phyloP scores from a whole-genome alignment of 2,888 invertebrate species.

The Hesperia comma region DNA sequence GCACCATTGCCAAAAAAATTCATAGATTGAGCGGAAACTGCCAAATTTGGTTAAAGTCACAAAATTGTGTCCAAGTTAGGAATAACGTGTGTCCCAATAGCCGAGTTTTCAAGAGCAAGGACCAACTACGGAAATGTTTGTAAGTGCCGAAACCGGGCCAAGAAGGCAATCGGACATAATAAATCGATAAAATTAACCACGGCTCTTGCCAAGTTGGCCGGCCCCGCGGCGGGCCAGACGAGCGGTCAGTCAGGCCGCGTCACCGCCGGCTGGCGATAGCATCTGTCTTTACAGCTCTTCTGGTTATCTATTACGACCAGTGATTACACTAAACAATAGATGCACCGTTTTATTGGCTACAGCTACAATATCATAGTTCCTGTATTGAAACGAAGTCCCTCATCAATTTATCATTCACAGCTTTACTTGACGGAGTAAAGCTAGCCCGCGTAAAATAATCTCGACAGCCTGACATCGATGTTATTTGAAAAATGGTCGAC shows the following conservation, averaged over 20 bases:
- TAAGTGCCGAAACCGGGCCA: constrained; percentile 26
- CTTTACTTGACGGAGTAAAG: too few species aligned
- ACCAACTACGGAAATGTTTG: constrained; percentile 9
- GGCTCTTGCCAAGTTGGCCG: constrained; percentile 76
- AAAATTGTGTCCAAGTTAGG: background rate
- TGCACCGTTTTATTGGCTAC: too few species aligned
- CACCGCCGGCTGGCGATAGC: constrained; percentile 36
- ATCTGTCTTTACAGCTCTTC: constrained; percentile 27
- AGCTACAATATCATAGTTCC: too few species aligned
- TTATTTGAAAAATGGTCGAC: too few species aligned
- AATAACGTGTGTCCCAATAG: background rate
- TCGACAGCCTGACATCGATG: too few species aligned
- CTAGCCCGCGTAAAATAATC: too few species aligned
- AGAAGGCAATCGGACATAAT: constrained; percentile 54
- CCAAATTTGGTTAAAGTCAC: background rate
- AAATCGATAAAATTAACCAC: constrained; percentile 73
- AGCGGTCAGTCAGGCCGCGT: constrained; percentile 42
- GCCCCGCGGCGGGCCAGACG: constrained; percentile 58
- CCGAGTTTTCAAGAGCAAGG: background rate
- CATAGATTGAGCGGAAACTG: too few species aligned
- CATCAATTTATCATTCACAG: too few species aligned
- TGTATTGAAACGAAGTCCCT: too few species aligned
- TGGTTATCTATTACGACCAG: constrained; percentile 24
- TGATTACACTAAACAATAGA: background rate
- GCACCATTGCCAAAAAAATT: too few species aligned